phyloP scores from a whole-genome alignment of 2,888 invertebrate species.

The Dexiosoma caninum region DNA sequence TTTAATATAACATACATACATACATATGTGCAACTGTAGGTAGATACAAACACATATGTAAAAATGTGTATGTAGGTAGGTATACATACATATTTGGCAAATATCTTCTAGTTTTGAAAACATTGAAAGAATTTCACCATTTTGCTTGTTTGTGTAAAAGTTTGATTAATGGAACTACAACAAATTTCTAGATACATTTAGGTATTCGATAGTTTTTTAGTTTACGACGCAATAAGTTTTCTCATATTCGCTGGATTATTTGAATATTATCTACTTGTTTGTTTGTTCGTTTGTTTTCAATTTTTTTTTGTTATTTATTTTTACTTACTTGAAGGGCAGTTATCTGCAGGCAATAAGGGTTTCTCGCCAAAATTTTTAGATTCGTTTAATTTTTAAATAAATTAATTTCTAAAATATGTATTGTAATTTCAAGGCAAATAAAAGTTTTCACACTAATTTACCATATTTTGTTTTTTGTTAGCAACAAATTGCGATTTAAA shows the following conservation, averaged over 20 bases:
- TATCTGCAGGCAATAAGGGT: neutral
- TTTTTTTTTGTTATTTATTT: too few relatives aligned
- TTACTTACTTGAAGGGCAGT: slow-evolving; percentile 42
- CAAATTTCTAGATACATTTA: slow-evolving; percentile 11
- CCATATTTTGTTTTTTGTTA: neutral
- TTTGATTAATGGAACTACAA: neutral
- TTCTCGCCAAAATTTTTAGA: neutral
- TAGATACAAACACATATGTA: neutral
- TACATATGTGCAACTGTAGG: neutral
- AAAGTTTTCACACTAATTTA: neutral
- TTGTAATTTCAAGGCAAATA: neutral
- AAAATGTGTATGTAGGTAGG: neutral
- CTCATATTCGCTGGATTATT: slow-evolving; percentile 1
- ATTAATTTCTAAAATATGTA: neutral
- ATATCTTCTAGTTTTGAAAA: neutral
- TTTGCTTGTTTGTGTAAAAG: neutral
- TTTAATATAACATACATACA: neutral
- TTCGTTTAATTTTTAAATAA: too few relatives aligned
- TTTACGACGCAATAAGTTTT: slow-evolving; percentile 59
- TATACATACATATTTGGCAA: too few relatives aligned
- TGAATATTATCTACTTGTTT: slow-evolving; percentile 24
- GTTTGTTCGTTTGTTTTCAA: slow-evolving; percentile 18
- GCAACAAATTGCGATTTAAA: neutral
- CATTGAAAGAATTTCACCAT: slow-evolving; percentile 1
- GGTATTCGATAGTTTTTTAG: slow-evolving; percentile 32